Percentiles rank a stretch among this genome's conserved stretches.
phyloP scores from a whole-genome alignment of 2,888 invertebrate species.

The Drosophila recens region DNA sequence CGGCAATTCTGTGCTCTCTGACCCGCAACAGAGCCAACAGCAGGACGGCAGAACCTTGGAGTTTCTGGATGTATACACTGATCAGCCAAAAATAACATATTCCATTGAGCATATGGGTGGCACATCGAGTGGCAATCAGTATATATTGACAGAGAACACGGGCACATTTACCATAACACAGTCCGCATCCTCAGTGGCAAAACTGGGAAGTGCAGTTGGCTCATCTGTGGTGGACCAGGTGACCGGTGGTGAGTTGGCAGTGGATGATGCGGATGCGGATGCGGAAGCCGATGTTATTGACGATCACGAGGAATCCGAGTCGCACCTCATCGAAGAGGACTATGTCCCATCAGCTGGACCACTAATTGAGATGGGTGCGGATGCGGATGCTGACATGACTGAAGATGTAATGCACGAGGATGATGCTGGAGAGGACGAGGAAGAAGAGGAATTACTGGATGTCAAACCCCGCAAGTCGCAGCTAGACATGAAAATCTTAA shows the following conservation, averaged over 20 bases:
- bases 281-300: conserved; percentile 63
- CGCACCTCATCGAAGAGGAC: conserved; percentile 80
- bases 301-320: conserved; percentile 72
- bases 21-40: conserved; percentile 46
- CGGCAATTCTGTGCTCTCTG: conserved; percentile 35
- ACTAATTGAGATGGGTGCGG: conserved; percentile 66
- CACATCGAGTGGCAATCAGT: conserved; percentile 80
- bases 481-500: conserved; percentile 45
- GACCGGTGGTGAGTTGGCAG: conserved; percentile 64
- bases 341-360: conserved; percentile 68
- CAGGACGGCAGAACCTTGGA: conserved; percentile 75
- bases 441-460: conserved; percentile 59
- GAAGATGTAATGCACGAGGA: conserved; percentile 57
- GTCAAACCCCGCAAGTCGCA: conserved; percentile 64
- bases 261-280: conserved; percentile 67
- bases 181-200: conserved; percentile 59
- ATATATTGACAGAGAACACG: conserved; percentile 83
- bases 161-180: conserved; percentile 83
- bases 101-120: conserved; percentile 84
- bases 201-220: conserved; percentile 61
- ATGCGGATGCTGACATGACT: conserved; percentile 60
- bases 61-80: conserved; percentile 83
- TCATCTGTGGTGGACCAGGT: conserved; percentile 58
- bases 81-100: conserved; percentile 84
- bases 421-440: conserved; percentile 55